Base-by-base conservation (phyloP, 2,113 vertebrate genomes). In the Nothocercus nigrocapillus region DNA sequence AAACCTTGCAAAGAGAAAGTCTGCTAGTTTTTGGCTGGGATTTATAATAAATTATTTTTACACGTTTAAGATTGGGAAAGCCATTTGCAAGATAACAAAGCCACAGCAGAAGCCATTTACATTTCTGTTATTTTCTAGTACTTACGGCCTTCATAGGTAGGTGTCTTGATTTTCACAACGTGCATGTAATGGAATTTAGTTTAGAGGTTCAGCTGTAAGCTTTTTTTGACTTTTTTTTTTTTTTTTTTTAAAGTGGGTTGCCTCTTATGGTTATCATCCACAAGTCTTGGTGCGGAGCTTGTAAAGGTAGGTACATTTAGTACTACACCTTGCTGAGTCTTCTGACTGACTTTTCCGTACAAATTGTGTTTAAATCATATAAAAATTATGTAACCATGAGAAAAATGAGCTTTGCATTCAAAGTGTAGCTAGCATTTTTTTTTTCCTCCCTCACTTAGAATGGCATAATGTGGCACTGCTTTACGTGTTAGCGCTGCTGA, bases 261-360 rank as follows among this genome's bases (percentile, higher is more conserved):
- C 99, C 99, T 11, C 85, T 99, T 70, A 99, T 99, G 99, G 98
- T 99, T 93, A 98, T 99, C 96, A 98, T 99, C 93, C 99, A 99
- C 96, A 99, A 99, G 95, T 99, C 98, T 61, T 99, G 99, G 99
- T 99, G 99, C 98, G 99, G 99, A 92, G 99, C 99, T 93, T 99
- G 99, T 97, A 99, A 99, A 99, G 99, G 99, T 99, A 96, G 94
- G 95, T 90, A 20, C 24, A 42, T 73, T 72, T 47, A 79, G 56
- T 61, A 66, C 9, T 45, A 69, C 45, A 76, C 3, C 66, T 78
- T 34, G 13, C n/a, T 89, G 74, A 44, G 59, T 74, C 62, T 80
- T 45, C 22, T 61, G 3, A 18, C 38, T n/a, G 72, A n/a, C 36
- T 49, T 73, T 54, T 59, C 8, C 36, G 16, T 40, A 34, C 36